Conservation (phyloP, 2,888 invertebrate species). For the Barypeithes pellucidus region DNA sequence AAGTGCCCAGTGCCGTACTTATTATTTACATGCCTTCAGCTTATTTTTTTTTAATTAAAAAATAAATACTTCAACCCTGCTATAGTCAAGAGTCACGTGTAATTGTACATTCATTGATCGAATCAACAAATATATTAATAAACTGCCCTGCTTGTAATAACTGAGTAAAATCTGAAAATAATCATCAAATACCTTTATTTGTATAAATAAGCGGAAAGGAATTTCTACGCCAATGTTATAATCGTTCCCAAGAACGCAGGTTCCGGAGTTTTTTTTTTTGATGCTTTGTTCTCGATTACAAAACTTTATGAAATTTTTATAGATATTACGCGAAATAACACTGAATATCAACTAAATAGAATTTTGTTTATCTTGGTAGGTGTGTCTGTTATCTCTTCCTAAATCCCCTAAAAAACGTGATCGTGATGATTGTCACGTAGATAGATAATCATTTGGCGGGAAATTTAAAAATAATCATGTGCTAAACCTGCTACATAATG, state of each 20-base stretch:
- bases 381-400: constrained; percentile 15
- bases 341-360: constrained; percentile 1
- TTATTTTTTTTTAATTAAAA: background rate
- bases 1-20: constrained; percentile 16
- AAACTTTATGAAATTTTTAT: constrained; percentile 11
- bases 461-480: constrained; percentile 10
- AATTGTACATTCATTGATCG: background rate
- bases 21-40: constrained; percentile 15
- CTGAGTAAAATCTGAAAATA: background rate
- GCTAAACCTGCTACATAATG: background rate
- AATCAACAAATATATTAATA: background rate
- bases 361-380: constrained; percentile 13
- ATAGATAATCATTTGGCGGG: constrained; percentile 6
- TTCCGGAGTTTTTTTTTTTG: background rate
- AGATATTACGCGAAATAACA: constrained; percentile 12
- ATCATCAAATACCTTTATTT: background rate
- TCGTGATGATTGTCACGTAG: constrained; percentile 27
- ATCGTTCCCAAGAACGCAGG: background rate
- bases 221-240: constrained; percentile 7
- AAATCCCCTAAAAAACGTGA: constrained; percentile 9
- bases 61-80: background rate
- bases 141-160: background rate
- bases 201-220: background rate
- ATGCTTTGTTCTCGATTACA: constrained; percentile 23
- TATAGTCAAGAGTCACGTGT: background rate